Base-by-base conservation (phyloP, 2,888 invertebrate species). In the Platerodrilus igneus region DNA sequence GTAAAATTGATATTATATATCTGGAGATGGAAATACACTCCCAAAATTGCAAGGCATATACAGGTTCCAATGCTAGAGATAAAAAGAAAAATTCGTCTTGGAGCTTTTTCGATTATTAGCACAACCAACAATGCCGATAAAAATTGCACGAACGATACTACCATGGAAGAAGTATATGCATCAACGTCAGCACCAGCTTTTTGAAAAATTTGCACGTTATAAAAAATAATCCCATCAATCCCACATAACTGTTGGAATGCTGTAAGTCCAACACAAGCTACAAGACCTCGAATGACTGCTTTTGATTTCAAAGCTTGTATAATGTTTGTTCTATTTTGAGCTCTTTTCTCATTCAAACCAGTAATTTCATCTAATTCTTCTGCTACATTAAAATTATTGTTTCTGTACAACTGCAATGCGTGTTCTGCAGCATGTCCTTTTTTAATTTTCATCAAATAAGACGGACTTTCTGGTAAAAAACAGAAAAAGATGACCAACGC, bases 191-290 rank as follows among this genome's bases (percentile, higher is more conserved):
- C 80, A 18, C 83, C 83, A 4, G 86, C 80, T 1, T 79, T 79
- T 32, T 71, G 53, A 66, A 86, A 85, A 55, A 87, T 86, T 32
- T 73, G 72, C 41, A 76, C 76, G 0, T 83, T 79, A 60, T 84
- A 86, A 67, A 86, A 86, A 51, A 86, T 82, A 47, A 86, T 83
- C 1, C 84, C 85, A 66, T 86, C 85, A 51, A 86, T 75, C 41
- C 86, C 86, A 40, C 83, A 82, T 57, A 84, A 76, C 62, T 87
- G 86, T 56, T 86, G 86, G 67, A 85, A 85, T 59, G 85, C 77
- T 84, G 90, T 87, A 47, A 87, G 75, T 14, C 83, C 77, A 20
- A 85, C 70, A 3, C 80, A 78, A 37, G 84, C 81, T 29, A 81
- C 62, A 37, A 90, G 70, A 0, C 87, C 88, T 58, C 74, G 79